Conservation (phyloP, 2,888 invertebrate species). For the Leucania comma region DNA sequence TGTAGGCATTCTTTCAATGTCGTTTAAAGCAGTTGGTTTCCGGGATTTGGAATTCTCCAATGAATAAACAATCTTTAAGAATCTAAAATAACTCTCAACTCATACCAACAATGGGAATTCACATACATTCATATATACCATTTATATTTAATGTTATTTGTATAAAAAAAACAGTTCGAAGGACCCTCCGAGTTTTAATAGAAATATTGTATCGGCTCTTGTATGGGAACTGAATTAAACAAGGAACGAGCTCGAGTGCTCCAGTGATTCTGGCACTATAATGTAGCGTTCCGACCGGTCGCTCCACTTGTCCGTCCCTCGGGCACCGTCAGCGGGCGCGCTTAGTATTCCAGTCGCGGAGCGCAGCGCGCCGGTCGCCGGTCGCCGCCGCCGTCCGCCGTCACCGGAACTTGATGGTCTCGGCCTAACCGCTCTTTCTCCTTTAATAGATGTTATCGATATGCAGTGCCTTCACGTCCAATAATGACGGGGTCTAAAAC, state of each 20-base stretch:
- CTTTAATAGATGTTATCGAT: conserved; percentile 78
- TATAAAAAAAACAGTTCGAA: not conserved
- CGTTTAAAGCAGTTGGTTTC: conserved; percentile 15
- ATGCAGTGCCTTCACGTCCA: conserved; percentile 68
- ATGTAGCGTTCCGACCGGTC: conserved; percentile 61
- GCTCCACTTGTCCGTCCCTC: conserved; percentile 70
- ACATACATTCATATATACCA: not conserved
- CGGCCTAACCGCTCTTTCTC: conserved; percentile 78
- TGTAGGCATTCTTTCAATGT: conserved; percentile 28
- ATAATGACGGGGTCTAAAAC: conserved; percentile 31
- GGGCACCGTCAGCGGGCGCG: conserved; percentile 66
- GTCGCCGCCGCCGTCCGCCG: conserved; percentile 69
- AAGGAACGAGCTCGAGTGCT: conserved; percentile 22
- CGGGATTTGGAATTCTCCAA: not conserved
- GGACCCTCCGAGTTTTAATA: not conserved
- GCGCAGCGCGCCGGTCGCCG: conserved; percentile 58
- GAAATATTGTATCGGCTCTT: not conserved
- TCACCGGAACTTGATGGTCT: conserved; percentile 80
- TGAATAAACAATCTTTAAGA: not conserved
- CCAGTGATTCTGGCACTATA: conserved; percentile 30
- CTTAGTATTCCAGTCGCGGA: conserved; percentile 78
- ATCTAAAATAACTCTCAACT: not conserved
- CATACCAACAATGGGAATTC: not conserved
- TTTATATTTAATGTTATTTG: not conserved
- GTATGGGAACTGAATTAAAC: conserved; percentile 17